A percentile compares a stretch with the other conserved stretches of the same genome.
phyloP scores from a whole-genome alignment of 2,888 invertebrate genomes.

The Macrophya annulata region DNA sequence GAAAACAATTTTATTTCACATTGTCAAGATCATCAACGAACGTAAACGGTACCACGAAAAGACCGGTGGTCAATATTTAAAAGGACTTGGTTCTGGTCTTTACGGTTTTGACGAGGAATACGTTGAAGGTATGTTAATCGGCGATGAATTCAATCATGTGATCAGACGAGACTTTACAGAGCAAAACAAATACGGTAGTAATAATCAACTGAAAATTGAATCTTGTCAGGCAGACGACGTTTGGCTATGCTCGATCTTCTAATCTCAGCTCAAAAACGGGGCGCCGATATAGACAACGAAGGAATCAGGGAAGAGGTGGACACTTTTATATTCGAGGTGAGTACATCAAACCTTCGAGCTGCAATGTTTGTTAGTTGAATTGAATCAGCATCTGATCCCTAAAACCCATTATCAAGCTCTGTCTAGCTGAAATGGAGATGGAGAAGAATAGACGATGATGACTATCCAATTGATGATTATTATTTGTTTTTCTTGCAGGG shows the following conservation, averaged over 20 bases:
- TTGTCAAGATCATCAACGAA: conserved; percentile 63
- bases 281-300: conserved; percentile 65
- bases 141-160: neutral
- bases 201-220: neutral
- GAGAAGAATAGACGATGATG: neutral
- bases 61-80: conserved; percentile 62
- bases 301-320: conserved; percentile 76
- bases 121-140: neutral
- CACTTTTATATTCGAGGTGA: conserved; percentile 73
- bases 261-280: conserved; percentile 67
- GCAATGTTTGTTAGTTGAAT: neutral
- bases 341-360: neutral
- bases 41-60: conserved; percentile 68
- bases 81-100: conserved; percentile 45
- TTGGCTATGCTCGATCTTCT: conserved; percentile 74
- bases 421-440: neutral
- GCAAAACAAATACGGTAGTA: neutral
- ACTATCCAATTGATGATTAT: neutral
- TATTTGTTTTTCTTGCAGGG: conserved; percentile 78
- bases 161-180: neutral
- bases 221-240: conserved; percentile 55
- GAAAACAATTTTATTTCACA: conserved; percentile 61
- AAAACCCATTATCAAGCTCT: neutral
- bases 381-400: neutral
- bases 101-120: conserved; percentile 2